Evolutionary conservation across 1,140 invertebrate species (phyloP).

Genomic region (Sinonovacula constricta): DNA sequence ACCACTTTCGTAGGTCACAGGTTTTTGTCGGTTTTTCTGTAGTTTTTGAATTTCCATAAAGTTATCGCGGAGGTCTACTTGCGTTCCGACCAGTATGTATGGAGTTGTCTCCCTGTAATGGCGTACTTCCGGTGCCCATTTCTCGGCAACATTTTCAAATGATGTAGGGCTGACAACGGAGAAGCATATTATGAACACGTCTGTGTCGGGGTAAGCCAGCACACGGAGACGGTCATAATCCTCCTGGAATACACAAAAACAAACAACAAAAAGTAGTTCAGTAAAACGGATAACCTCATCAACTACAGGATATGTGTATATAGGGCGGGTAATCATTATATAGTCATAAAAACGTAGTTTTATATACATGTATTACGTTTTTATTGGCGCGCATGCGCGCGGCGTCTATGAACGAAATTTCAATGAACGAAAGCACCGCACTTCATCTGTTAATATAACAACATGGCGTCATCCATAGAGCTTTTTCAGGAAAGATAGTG

Average conservation of each 20-base stretch:
- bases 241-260: conserved; percentile 90
- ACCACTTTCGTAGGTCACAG: conserved; percentile 87
- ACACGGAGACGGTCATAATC: conserved; percentile 96
- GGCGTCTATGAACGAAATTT: too few relatives aligned
- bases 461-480: too few relatives aligned
- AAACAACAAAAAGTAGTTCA: too few relatives aligned
- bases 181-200: conserved; percentile 99
- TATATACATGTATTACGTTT: too few relatives aligned
- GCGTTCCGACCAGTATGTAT: conserved; percentile 87
- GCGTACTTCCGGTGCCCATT: conserved; percentile 83
- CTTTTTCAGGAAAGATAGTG: too few relatives aligned
- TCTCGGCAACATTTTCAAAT: conserved; percentile 98
- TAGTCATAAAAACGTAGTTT: too few relatives aligned
- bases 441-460: too few relatives aligned
- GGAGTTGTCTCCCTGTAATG: conserved; percentile 89
- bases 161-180: conserved; percentile 98
- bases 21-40: conserved; percentile 91
- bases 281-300: too few relatives aligned
- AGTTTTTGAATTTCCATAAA: conserved; percentile 85
- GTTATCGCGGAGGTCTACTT: conserved; percentile 73
- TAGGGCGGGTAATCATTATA: too few relatives aligned
- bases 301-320: too few relatives aligned
- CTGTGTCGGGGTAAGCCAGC: conserved; percentile 98
- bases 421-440: too few relatives aligned
- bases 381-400: too few relatives aligned